Base-by-base conservation (phyloP, 1,140 invertebrate genomes). In the Dinothrombium tinctorium region DNA sequence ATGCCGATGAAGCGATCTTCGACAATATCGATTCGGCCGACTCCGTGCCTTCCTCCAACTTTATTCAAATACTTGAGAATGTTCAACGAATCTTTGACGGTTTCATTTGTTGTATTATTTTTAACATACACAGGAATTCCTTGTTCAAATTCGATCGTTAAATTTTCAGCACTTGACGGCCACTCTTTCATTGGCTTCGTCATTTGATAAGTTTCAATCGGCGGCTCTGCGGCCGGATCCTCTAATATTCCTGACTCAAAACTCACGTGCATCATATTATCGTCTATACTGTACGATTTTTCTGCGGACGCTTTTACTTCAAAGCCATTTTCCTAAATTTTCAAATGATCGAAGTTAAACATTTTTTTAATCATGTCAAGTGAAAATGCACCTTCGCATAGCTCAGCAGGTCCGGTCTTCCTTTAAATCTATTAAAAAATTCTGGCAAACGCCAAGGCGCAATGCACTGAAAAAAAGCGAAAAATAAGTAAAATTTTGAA, bases 191-290 rank as follows among this genome's bases (percentile, higher is more conserved):
- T 70, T 57, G 76, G 66, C 1, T 59, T 58, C 0, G 76, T 81
- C 69, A 78, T 73, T 52, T 69, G 66, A 50, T 67, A 81, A 2
- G 81, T 62, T 41, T 66, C 67, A n/a, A n/a, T n/a, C 0, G 76
- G 75, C 2, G 74, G 66, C 38, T 65, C 53, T 20, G 61, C 64
- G 23, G 61, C 58, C 2, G 79, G 78, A 56, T 82, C 67, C 59
- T 83, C 78, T 2, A 83, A 57, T 33, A 82, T 65, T 2, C 77
- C 78, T 1, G 76, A 79, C 58, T 83, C 79, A 47, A 78, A 84
- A 54, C 77, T 82, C 43, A 78, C 71, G 51, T 82, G 76, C 64
- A 79, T 68, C n/a, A 82, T 64, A 55, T 84, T 84, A 17, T 74
- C 76, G 56, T 82, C 78, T 51, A 73, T 79, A 49, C 76, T 80